These are phyloP conservation scores for Caenorhabditis plicata DNA, from an alignment of 2,888 invertebrate species.

Conservation along the genomic window DNA sequence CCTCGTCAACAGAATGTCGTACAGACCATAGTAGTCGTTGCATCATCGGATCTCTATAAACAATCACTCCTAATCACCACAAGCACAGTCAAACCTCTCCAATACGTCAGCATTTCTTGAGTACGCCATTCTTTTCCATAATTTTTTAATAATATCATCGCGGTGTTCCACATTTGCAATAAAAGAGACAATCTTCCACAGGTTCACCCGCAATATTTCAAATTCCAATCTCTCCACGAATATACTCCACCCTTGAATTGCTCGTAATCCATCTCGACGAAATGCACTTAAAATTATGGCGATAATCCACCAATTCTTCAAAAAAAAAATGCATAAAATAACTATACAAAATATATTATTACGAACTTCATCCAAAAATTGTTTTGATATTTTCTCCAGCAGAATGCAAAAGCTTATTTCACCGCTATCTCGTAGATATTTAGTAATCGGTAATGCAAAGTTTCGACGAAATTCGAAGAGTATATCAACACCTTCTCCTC, in stretches of 20 bases:
- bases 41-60: conserved; percentile 6
- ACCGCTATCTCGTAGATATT: conserved; percentile 1
- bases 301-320: conserved; percentile 22
- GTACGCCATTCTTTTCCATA: conserved; percentile 10
- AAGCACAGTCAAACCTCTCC: neutral
- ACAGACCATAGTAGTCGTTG: conserved; percentile 10
- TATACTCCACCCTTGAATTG: conserved; percentile 6
- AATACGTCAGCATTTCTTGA: neutral
- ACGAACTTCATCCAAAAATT: conserved; percentile 12
- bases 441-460: conserved; percentile 10
- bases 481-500: conserved; percentile 18
- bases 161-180: conserved; percentile 4
- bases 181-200: conserved; percentile 22
- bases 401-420: conserved; percentile 7
- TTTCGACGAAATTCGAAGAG: conserved; percentile 6
- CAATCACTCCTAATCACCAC: neutral
- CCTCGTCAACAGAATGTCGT: conserved; percentile 8
- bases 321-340: too few species aligned
- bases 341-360: too few species aligned
- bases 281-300: conserved; percentile 8
- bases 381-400: conserved; percentile 6
- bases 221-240: conserved; percentile 10
- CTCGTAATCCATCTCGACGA: conserved; percentile 1
- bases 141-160: neutral
- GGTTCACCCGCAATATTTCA: conserved; percentile 1